Evolutionary conservation across 2,888 invertebrate genomes (phyloP).

Genomic region (Phalangium opilio): DNA sequence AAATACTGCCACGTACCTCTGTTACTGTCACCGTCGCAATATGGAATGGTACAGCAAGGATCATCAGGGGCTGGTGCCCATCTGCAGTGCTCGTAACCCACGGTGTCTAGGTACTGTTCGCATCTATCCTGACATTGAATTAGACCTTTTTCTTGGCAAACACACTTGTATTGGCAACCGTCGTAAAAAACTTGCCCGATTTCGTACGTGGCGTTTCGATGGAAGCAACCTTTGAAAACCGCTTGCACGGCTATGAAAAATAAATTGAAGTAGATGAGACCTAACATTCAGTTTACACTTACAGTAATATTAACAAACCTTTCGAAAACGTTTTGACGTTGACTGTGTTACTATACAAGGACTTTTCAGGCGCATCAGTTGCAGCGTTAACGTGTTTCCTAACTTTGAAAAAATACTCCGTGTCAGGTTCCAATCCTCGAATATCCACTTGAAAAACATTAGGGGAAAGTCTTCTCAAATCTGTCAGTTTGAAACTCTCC

Average conservation of each 20-base stretch:
- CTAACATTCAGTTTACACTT: too few relatives aligned
- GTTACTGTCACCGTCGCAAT: conserved; percentile 47
- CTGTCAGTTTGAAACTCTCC: conserved; percentile 7
- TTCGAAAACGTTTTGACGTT: conserved; percentile 19
- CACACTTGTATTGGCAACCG: conserved; percentile 62
- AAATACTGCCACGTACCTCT: too few relatives aligned
- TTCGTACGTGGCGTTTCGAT: conserved; percentile 42
- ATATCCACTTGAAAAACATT: conserved; percentile 37
- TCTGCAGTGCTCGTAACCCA: conserved; percentile 21
- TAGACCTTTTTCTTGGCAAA: conserved; percentile 51
- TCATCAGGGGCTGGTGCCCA: conserved; percentile 55
- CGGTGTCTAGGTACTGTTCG: conserved; percentile 18
- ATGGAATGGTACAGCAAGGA: conserved; percentile 64
- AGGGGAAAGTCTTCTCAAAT: conserved; percentile 8
- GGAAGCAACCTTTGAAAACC: conserved; percentile 21
- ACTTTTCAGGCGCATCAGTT: conserved; percentile 1
- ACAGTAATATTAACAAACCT: conserved; percentile 6
- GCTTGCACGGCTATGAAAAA: conserved; percentile 12
- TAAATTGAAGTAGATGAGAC: too few relatives aligned
- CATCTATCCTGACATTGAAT: conserved; percentile 21
- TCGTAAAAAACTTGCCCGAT: conserved; percentile 57
- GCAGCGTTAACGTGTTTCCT: neutral
- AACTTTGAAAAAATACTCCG: conserved; percentile 65
- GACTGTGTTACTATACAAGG: conserved; percentile 18
- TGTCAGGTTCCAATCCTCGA: conserved; percentile 55